Evolutionary conservation across 2,888 invertebrate genomes (phyloP).

Genomic region (Nemurella pictetii): DNA sequence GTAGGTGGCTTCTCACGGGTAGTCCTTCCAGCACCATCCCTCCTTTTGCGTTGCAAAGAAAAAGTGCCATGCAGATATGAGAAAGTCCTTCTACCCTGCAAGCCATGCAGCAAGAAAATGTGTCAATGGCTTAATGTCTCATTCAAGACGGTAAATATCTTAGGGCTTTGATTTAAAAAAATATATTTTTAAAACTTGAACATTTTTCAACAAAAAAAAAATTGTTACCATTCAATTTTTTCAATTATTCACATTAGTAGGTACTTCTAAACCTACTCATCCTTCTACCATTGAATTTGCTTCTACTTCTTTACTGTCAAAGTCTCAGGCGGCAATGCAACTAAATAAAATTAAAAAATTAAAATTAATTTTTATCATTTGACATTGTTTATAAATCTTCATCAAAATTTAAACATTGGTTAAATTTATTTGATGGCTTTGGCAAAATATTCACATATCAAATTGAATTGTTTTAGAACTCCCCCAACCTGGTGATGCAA

Average conservation of each 20-base stretch:
- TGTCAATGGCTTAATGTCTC: slow-evolving; percentile 54
- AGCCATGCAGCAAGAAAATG: slow-evolving; percentile 44
- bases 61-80: slow-evolving; percentile 47
- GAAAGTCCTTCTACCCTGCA: slow-evolving; percentile 51
- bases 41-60: slow-evolving; percentile 44
- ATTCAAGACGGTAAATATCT: slow-evolving; percentile 52
- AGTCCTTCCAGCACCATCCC: slow-evolving; percentile 43
- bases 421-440: too few species aligned
- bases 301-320: too few species aligned
- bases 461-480: slow-evolving; percentile 35
- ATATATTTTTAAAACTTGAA: neutral
- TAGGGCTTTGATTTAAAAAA: neutral
- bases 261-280: too few species aligned
- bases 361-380: too few species aligned
- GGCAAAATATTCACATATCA: too few species aligned
- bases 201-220: neutral
- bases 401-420: too few species aligned
- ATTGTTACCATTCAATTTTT: neutral
- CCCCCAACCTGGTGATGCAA: slow-evolving; percentile 44
- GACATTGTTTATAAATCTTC: too few species aligned
- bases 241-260: too few species aligned
- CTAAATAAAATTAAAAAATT: too few species aligned
- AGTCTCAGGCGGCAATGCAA: too few species aligned
- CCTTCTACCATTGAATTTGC: too few species aligned
- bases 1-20: slow-evolving; percentile 51